Evolutionary conservation across 2,888 invertebrate genomes (phyloP).

Genomic region (Callimorpha dominula): DNA sequence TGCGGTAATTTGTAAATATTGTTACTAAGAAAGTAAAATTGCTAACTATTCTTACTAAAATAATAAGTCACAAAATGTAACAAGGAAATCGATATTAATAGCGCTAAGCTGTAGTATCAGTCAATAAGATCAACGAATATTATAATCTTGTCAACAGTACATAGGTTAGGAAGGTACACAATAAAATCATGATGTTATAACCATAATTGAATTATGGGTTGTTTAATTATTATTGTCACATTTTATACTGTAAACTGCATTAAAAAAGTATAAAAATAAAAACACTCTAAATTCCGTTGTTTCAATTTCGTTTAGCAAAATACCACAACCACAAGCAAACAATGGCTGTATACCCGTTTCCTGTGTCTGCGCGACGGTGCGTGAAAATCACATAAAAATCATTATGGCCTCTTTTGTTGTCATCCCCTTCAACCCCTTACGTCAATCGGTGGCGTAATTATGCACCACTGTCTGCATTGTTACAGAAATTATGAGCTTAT

Average conservation of each 20-base stretch:
- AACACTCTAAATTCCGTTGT: not conserved
- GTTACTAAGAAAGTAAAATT: too few relatives aligned
- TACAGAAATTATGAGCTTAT: conserved; percentile 23
- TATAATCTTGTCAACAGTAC: too few relatives aligned
- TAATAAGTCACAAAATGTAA: too few relatives aligned
- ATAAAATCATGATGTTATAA: too few relatives aligned
- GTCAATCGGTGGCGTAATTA: conserved; percentile 63
- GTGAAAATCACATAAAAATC: conserved; percentile 81
- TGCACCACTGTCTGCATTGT: conserved; percentile 48
- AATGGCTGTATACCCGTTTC: conserved; percentile 42
- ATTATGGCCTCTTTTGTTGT: conserved; percentile 69
- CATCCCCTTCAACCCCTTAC: conserved; percentile 65
- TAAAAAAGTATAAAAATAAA: not conserved
- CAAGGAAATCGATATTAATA: too few relatives aligned
- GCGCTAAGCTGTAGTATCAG: too few relatives aligned
- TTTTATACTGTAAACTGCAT: not conserved
- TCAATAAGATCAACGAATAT: too few relatives aligned
- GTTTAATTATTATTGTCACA: too few relatives aligned
- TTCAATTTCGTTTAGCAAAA: conserved; percentile 6
- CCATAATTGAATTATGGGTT: too few relatives aligned
- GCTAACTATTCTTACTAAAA: too few relatives aligned
- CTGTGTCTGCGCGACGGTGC: conserved; percentile 58
- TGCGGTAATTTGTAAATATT: too few relatives aligned
- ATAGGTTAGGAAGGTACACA: too few relatives aligned
- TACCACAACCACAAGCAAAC: conserved; percentile 34